A percentile compares a stretch with the other conserved stretches of the same genome.
Evolutionary conservation across 2,113 vertebrate species (phyloP).

Genomic region (mouse (Mus musculus)): DNA sequence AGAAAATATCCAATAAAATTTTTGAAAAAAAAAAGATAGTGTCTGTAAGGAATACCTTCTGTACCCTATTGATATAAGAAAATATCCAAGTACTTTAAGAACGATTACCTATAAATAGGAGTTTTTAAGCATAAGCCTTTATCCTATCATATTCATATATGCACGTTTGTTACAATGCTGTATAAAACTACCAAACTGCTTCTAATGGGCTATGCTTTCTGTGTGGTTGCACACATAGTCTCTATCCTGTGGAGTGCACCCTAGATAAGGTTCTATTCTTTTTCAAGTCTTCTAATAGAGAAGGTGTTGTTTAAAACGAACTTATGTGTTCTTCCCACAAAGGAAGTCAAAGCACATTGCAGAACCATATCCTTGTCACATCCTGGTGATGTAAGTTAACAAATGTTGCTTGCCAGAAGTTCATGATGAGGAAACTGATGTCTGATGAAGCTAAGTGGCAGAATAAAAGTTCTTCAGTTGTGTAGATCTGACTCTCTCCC

Average conservation of each 20-base stretch:
- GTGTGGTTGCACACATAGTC: neutral
- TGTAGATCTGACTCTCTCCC: neutral
- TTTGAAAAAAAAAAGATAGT: no score
- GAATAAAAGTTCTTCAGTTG: neutral
- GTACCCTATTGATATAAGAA: neutral
- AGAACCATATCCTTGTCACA: conserved; percentile 23
- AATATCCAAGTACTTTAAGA: neutral
- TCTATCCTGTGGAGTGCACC: neutral
- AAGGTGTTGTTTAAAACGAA: neutral
- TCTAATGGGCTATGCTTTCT: neutral
- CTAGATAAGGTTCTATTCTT: neutral
- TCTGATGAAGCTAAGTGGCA: conserved; percentile 5
- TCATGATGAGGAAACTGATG: conserved; percentile 18
- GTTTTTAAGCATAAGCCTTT: neutral
- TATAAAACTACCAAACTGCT: neutral
- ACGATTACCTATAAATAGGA: conserved; percentile 29
- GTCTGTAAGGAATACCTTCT: neutral
- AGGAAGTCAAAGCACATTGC: conserved; percentile 32
- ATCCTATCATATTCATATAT: neutral
- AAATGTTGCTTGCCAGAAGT: no score
- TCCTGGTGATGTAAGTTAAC: conserved; percentile 23
- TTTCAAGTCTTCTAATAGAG: conserved; percentile 24
- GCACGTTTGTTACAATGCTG: neutral
- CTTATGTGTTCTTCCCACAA: conserved; percentile 46
- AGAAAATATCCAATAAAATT: no score